Conservation (phyloP, 1,140 invertebrate genomes). For the Periplaneta americana region DNA sequence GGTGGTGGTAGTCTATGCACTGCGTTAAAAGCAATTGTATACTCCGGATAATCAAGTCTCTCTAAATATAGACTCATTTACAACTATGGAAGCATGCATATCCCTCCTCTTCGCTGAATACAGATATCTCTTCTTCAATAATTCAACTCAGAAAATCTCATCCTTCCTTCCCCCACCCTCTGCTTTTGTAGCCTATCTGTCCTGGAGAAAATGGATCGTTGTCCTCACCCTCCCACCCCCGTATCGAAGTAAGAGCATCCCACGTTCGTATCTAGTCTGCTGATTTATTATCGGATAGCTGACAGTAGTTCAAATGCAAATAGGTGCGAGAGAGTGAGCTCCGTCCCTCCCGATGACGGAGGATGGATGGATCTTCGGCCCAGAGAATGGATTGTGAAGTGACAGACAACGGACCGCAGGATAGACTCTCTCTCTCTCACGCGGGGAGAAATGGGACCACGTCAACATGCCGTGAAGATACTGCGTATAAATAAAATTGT, state of each 20-base stretch:
- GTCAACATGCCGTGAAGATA: not conserved
- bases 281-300: constrained; percentile 8
- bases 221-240: constrained; percentile 1
- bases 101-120: not conserved
- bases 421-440: not conserved
- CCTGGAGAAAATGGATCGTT: constrained; percentile 4
- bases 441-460: not conserved
- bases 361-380: not conserved
- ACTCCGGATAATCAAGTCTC: not conserved
- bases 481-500: not conserved
- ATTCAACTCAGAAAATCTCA: not conserved
- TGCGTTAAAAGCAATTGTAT: not conserved
- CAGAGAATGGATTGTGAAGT: not conserved
- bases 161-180: not conserved
- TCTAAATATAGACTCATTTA: not conserved
- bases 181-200: not conserved
- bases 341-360: not conserved
- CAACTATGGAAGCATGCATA: not conserved
- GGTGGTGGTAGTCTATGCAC: too few relatives aligned
- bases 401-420: not conserved
- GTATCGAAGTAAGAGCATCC: not conserved
- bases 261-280: not conserved
- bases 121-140: not conserved
- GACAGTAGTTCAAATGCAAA: constrained; percentile 12
- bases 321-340: not conserved